Percentiles rank a stretch among this genome's conserved stretches.
Evolutionary conservation across 1,140 invertebrate species (phyloP).

Genomic region (Copidosoma floridanum): DNA sequence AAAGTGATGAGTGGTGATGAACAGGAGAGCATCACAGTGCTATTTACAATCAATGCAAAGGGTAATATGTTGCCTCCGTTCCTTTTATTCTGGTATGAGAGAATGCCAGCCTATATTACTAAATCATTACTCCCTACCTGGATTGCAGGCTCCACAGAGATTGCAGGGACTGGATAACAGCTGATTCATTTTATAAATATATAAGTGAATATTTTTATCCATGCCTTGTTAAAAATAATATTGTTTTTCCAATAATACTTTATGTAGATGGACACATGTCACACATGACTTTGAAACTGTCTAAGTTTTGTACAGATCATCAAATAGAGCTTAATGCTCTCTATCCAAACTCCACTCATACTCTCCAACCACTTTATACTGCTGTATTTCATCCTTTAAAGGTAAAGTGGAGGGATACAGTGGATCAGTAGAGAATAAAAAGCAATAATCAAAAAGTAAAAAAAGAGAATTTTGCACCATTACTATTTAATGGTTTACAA

Average conservation of each 20-base stretch:
- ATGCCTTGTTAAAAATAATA: background rate
- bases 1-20: slow-evolving; percentile 24
- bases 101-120: slow-evolving; percentile 12
- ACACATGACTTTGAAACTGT: background rate
- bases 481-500: too few species aligned
- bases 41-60: slow-evolving; percentile 36
- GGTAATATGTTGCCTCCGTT: slow-evolving; percentile 16
- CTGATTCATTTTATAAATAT: slow-evolving; percentile 48
- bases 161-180: slow-evolving; percentile 51
- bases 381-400: too few species aligned
- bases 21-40: slow-evolving; percentile 30
- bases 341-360: slow-evolving; percentile 1
- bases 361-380: too few species aligned
- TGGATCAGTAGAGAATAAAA: too few species aligned
- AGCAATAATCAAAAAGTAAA: too few species aligned
- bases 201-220: too few species aligned
- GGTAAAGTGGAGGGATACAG: too few species aligned
- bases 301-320: background rate
- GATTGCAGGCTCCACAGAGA: slow-evolving; percentile 43
- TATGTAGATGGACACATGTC: slow-evolving; percentile 2
- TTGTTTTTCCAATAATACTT: background rate
- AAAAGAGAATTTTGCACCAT: too few species aligned
- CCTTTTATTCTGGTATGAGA: slow-evolving; percentile 18
- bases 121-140: slow-evolving; percentile 40
- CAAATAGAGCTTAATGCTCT: background rate